phyloP scores from a whole-genome alignment of 2,888 invertebrate species.

The Caenorhabditis plicata region DNA sequence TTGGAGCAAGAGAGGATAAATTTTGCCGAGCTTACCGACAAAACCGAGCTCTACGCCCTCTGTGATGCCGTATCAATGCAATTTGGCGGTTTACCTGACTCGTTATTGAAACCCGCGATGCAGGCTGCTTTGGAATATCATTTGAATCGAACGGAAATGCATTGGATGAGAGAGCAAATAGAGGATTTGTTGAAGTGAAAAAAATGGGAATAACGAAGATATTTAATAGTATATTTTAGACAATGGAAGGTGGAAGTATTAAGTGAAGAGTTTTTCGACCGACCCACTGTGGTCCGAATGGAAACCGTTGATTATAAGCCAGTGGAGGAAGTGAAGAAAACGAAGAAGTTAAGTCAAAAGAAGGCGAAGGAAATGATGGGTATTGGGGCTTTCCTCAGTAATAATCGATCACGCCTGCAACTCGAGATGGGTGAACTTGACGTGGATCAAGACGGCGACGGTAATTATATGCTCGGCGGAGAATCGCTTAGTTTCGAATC shows the following conservation, averaged over 20 bases:
- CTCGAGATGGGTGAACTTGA: constrained; percentile 34
- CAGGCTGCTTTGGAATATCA: constrained; percentile 30
- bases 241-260: constrained; percentile 44
- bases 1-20: constrained; percentile 34
- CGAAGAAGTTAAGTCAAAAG: constrained; percentile 10
- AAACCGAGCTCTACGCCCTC: constrained; percentile 36
- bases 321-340: constrained; percentile 8
- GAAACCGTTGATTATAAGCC: constrained; percentile 35
- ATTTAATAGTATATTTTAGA: constrained; percentile 3
- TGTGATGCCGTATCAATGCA: constrained; percentile 34
- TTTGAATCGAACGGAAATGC: constrained; percentile 21
- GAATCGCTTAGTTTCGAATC: constrained; percentile 47
- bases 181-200: constrained; percentile 21
- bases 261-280: constrained; percentile 22
- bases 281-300: constrained; percentile 38
- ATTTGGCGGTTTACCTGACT: constrained; percentile 43
- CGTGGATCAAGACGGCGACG: constrained; percentile 38
- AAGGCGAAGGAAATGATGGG: constrained; percentile 13
- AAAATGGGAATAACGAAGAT: neutral
- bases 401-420: constrained; percentile 6
- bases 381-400: constrained; percentile 21
- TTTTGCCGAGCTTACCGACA: constrained; percentile 38
- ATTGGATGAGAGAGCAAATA: constrained; percentile 43
- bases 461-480: constrained; percentile 36
- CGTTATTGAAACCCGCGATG: constrained; percentile 45